Evolutionary conservation across 1,140 invertebrate species (phyloP), one percentile per base, ranked within the genome.

Genomic region (Antheraea pernyi): DNA sequence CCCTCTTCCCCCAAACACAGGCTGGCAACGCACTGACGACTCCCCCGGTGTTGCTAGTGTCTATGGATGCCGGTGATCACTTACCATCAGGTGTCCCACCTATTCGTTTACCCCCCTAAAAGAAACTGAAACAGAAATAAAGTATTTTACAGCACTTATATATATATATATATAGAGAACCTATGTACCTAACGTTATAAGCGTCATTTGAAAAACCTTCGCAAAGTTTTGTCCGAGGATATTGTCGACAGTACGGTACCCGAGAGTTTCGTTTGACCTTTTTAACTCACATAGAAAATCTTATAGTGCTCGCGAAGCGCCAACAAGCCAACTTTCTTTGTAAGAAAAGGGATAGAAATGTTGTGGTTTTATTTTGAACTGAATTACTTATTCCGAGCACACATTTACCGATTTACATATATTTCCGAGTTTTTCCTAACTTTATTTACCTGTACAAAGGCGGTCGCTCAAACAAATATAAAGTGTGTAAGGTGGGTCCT

Each of bases 331-430:
- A 65, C 71, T 78, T 70, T 65, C 70, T 78, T 75, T 72, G 73
- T 75, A 66, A 75, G 65, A 67, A 67, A 70, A 78, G 73, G 73
- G 68, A 71, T 76, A 71, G 67, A 65, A 69, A 77, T 76, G 69
- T 39, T 69, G 67, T 42, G 62, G 67, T 69, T 67, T 75, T 74
- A 77, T 76, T 80, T 59, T 75, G 70, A 78, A 73, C 59, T 61
- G 59, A 75, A 70, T 79, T 76, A 77, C 75, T 78, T 81, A 83
- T 83, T 80, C 79, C 75, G 68, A 65, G 74, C 77, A 75, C 72
- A 78, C 64, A 78, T 81, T 79, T 80, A 76, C 68, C 63, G 70
- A 81, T 82, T 83, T 82, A 74, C 74, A 80, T 77, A 79, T 73
- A 68, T 76, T 80, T 68, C 72, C 59, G 75, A 79, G 78, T 78